These are phyloP conservation scores for Solen grandis DNA, from an alignment of 1,140 invertebrate genomes.

Conservation along the genomic window DNA sequence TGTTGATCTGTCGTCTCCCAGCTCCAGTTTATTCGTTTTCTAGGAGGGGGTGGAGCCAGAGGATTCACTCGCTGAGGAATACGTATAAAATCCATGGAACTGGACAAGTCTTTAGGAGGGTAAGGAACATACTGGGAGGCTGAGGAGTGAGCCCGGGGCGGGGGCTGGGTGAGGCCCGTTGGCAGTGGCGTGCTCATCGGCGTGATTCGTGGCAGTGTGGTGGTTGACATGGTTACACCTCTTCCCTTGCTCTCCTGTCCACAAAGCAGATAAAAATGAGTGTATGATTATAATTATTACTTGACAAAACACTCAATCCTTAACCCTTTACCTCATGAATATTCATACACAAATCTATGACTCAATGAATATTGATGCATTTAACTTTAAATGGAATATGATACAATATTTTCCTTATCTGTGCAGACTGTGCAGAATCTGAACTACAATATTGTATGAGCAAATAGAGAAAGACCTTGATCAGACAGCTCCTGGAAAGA, in stretches of 20 bases:
- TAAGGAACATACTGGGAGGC: constrained; percentile 70
- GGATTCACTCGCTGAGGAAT: constrained; percentile 75
- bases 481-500: no score
- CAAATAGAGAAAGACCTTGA: no score
- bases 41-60: constrained; percentile 72
- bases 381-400: no score
- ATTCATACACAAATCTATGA: no score
- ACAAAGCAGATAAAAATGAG: constrained; percentile 10
- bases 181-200: constrained; percentile 67
- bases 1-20: constrained; percentile 78
- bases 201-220: constrained; percentile 65
- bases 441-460: no score
- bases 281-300: no score
- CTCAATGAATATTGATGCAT: no score
- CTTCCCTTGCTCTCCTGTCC: constrained; percentile 29
- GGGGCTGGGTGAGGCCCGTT: constrained; percentile 48
- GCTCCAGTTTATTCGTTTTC: constrained; percentile 69
- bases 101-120: constrained; percentile 73
- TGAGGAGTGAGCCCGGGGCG: constrained; percentile 55
- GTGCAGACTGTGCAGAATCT: no score
- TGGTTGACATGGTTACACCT: constrained; percentile 36
- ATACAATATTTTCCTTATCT: no score
- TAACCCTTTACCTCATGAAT: no score
- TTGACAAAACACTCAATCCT: no score
- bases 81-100: constrained; percentile 67